Evolutionary conservation across 2,888 invertebrate genomes (phyloP), one percentile per base, ranked within the genome.

Genomic region (Papilio protenor): DNA sequence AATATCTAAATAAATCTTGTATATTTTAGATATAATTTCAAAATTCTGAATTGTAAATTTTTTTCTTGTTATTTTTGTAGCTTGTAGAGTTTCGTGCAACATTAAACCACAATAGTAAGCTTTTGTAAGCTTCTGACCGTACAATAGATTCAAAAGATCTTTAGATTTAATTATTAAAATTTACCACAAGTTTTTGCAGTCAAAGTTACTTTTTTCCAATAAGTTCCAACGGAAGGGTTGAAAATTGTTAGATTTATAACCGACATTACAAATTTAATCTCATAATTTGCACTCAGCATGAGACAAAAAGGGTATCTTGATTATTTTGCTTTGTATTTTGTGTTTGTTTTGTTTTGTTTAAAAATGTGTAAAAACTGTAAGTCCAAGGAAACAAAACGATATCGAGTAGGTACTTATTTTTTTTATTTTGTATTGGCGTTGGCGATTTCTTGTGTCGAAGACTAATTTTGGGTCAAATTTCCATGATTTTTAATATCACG

Each of bases 201-300:
- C 6, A 40, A 40, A 40, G 8, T 40, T 8, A 40, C 6, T 8
- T 66, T 66, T 66, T 40, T 66, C 61, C 61, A 64, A 33, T 64
- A 64, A 40, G 33, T 64, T 40, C 6, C 40, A 18, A 66, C 5
- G 27, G 5, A 64, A 49, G 61, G 49, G 27, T 33, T 40, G n/a
- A 57, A 70, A 59, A 59, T 76, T 76, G 12, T 23, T 47, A 45
- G 57, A 80, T 80, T 84, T 81, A 70, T 80, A 78, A 76, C 66
- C 52, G 81, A 76, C 76, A 72, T 71, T 66, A 77, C 49, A 81
- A 74, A 82, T 80, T 79, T 74, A 78, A 82, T 84, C 81, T 85
- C 87, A 86, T 83, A 85, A 88, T 88, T 84, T 81, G 77, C 77
- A 79, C 91, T 55, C 91, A 90, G 90, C 90, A 79, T 85, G 90